Evolutionary conservation across 2,888 invertebrate species (phyloP), one percentile per base, ranked within the genome.

Genomic region (Elmis aenea): DNA sequence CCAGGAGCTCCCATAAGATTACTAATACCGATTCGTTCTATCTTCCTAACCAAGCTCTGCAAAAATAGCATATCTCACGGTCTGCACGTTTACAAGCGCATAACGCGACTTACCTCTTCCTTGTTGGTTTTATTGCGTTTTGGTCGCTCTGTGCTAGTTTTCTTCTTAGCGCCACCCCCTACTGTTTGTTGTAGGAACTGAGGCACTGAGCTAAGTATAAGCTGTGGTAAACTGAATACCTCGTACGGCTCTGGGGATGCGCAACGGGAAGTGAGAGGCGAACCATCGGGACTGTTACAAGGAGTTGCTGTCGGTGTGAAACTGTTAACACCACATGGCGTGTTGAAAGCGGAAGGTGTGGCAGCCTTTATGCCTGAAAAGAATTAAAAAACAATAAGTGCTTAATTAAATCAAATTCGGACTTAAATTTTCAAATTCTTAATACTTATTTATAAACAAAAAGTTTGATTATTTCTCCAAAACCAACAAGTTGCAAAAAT

Each of bases 241-340:
- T 47, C 70, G 57, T 55, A 66, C 59, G 41, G 74, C 9, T 76
- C 73, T 5, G 82, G 82, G 1, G 82, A 81, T 8, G 70, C 70
- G 26, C 73, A 67, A 22, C 74, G 59, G 1, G 74, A 70, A 1
- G 69, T 65, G 1, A 76, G 74, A 1, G 82, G 81, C 15, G 80
- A 67, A 22, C 78, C 77, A 52, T 83, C 80, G 1, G 90, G 90
- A 59, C 87, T 88, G 65, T 91, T 91, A 59, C 86, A 85, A 1
- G 91, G 91, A 3, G 91, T 91, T 4, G 88, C 88, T 0, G 90
- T 90, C 2, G 89, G 86, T 4, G 85, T 77, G 64, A 76, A 88
- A 58, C 74, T 79, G 46, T 75, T 75, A 2, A 72, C 70, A 14
- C 77, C 79, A 24, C 74, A 75, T 4, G 84, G 82, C 3, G 82